Evolutionary conservation across 2,888 invertebrate species (phyloP).

Genomic region (Stenurella melanura): DNA sequence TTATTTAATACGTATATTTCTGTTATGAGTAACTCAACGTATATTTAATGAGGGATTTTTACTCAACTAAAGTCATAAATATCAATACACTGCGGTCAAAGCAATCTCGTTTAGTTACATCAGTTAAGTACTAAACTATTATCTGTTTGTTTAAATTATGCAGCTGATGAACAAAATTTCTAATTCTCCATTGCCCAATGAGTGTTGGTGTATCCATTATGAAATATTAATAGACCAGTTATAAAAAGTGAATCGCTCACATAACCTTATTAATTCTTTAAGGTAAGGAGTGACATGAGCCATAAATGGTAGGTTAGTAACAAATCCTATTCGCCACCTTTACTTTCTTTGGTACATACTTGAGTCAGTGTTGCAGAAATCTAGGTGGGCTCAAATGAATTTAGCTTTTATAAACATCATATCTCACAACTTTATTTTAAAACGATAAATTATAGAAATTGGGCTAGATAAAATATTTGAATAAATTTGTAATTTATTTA

Average conservation of each 20-base stretch:
- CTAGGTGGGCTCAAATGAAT: background rate
- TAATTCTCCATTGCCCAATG: conserved; percentile 22
- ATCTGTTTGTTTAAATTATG: conserved; percentile 25
- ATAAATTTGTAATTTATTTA: too few species aligned
- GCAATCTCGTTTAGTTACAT: too few species aligned
- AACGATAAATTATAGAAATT: too few species aligned
- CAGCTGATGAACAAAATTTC: conserved; percentile 18
- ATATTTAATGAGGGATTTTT: too few species aligned
- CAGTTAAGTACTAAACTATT: too few species aligned
- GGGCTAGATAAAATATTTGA: too few species aligned
- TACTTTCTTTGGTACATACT: conserved; percentile 19
- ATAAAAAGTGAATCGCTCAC: conserved; percentile 22
- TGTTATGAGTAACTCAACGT: too few species aligned
- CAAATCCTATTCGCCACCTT: conserved; percentile 28
- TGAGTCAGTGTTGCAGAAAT: conserved; percentile 4
- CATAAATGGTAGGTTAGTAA: conserved; percentile 29
- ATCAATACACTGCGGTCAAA: too few species aligned
- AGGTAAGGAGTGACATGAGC: conserved; percentile 22
- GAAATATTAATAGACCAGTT: conserved; percentile 22
- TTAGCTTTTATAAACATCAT: background rate
- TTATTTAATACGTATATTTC: too few species aligned
- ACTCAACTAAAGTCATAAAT: too few species aligned
- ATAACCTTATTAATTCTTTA: conserved; percentile 22
- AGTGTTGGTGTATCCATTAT: conserved; percentile 32
- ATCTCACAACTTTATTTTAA: background rate